Evolutionary conservation across 2,113 vertebrate species (phyloP).

Genomic region (Antennarius striatus): DNA sequence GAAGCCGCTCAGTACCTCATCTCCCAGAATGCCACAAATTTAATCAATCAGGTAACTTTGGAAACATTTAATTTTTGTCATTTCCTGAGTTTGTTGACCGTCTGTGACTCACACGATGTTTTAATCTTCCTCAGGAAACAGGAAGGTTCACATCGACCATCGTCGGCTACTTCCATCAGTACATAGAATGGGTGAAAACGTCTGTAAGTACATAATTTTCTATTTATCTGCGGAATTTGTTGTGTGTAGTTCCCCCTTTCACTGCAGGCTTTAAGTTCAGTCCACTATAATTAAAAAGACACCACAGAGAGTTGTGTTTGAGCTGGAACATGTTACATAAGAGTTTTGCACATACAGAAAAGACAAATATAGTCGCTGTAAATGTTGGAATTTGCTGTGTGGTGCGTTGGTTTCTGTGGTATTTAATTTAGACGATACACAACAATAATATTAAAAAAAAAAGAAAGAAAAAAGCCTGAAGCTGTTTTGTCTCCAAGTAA

Average conservation of each 20-base stretch:
- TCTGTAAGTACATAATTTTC: slow-evolving; percentile 82
- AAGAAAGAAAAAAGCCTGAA: background rate
- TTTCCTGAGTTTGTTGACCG: background rate
- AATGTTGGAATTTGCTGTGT: slow-evolving; percentile 60
- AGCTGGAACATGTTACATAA: slow-evolving; percentile 20
- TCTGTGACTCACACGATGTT: background rate
- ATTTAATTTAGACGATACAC: slow-evolving; percentile 33
- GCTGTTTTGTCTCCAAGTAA: slow-evolving; percentile 8
- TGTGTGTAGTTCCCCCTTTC: background rate
- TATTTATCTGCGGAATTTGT: slow-evolving; percentile 10
- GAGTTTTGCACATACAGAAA: slow-evolving; percentile 25
- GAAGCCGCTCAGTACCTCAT: slow-evolving; percentile 87
- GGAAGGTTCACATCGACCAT: slow-evolving; percentile 83
- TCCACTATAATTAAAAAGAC: no score
- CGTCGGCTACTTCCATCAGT: slow-evolving; percentile 87
- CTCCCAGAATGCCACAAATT: slow-evolving; percentile 79
- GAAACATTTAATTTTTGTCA: background rate
- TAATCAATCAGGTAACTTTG: slow-evolving; percentile 82
- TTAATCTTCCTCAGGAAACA: slow-evolving; percentile 81
- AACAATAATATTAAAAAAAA: slow-evolving; percentile 7
- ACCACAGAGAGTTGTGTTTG: no score
- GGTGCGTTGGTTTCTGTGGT: slow-evolving; percentile 41
- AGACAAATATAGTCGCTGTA: slow-evolving; percentile 51
- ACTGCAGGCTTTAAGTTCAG: background rate
- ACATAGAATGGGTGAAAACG: slow-evolving; percentile 87